Base-by-base conservation (phyloP, 1,140 invertebrate genomes). In the Eubasilissa regina region DNA sequence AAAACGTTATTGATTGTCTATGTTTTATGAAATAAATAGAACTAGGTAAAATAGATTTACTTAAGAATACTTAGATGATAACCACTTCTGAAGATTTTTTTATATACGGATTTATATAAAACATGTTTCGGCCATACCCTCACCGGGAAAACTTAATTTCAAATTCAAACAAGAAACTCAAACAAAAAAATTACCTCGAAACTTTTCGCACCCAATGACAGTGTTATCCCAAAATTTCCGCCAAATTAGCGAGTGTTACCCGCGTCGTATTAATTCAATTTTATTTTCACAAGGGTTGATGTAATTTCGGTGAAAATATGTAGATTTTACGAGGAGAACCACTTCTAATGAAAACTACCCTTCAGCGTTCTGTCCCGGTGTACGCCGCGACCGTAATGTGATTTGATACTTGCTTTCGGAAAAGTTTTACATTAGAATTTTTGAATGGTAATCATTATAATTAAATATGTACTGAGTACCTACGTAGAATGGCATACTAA, bases 251-350 rank as follows among this genome's bases (percentile, higher is more conserved):
- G 60, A 64, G 35, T 64, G 19, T 64, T 21, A 64, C 19, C 60
- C 60, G 13, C 60, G 11, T 13, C 35, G 60, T 43, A 64, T 43
- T 64, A 64, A 64, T 64, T 64, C 60, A 64, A 64, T 64, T 64
- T 64, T 64, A 64, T 64, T 64, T 64, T 35, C 60, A 64, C 25
- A 64, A 64, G 60, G 60, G 60, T 64, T 64, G 60, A 64, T 43
- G 60, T 64, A 64, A 64, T n/a, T 64, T 6, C 10, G 35, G 35
- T 3, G 60, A 25, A 35, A 44, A 35, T 64, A 64, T 64, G 60
- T 64, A 64, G 60, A 64, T 64, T 64, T 64, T 64, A 43, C 10
- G 25, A 51, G 60, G 10, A n/a, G 60, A 35, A 44, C 4, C 25
- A 35, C 19, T 64, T 25, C 13, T 43, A 43, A 64, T 64, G 60